Percentiles rank a stretch among this genome's conserved stretches.
Conservation (phyloP, 2,797 vertebrate species). For the Spatula clypeata region DNA sequence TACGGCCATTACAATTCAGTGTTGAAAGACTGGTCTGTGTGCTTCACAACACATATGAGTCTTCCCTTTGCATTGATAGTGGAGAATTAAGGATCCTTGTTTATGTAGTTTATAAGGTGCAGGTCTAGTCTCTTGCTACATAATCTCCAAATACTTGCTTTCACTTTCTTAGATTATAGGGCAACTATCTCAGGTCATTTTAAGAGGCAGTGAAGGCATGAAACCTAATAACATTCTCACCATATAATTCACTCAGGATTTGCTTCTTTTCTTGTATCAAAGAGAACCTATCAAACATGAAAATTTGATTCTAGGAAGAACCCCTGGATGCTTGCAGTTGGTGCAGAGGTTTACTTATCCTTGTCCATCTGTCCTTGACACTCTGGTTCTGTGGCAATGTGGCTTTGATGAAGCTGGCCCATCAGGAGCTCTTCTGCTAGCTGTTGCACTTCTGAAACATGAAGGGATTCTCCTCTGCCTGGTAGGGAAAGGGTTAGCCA, state of each 20-base stretch:
- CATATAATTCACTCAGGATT: neutral
- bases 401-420: neutral
- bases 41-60: neutral
- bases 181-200: neutral
- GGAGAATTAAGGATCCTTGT: neutral
- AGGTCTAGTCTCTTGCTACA: neutral
- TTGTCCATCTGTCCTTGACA: neutral
- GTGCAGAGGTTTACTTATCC: neutral
- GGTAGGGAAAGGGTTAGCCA: neutral
- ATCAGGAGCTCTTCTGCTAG: neutral
- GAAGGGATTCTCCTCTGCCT: neutral
- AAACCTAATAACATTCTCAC: neutral
- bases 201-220: neutral
- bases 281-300: neutral
- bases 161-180: neutral
- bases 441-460: neutral
- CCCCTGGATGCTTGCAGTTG: neutral
- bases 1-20: neutral
- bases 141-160: neutral
- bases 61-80: neutral
- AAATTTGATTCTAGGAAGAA: neutral
- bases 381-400: neutral
- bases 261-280: neutral
- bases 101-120: neutral
- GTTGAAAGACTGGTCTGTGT: neutral